Evolutionary conservation across 2,797 vertebrate species (phyloP).

Genomic region (Pseudomugil tenellus): DNA sequence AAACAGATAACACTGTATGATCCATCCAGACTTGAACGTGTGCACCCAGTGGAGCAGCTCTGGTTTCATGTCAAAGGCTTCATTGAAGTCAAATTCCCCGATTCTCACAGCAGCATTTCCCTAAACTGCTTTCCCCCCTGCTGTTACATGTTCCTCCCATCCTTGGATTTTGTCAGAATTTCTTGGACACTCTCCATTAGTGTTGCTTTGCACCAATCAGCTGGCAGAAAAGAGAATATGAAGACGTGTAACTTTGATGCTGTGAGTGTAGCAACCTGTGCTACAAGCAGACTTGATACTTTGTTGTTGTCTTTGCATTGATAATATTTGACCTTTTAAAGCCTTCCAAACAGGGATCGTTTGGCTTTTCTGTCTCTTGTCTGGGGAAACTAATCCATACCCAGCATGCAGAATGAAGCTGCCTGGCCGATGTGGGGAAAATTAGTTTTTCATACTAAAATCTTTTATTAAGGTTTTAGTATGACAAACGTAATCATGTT

Average conservation of each 20-base stretch:
- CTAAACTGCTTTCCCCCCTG: constrained; percentile 27
- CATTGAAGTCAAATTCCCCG: constrained; percentile 66
- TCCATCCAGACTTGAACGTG: constrained; percentile 56
- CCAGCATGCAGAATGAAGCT: constrained; percentile 53
- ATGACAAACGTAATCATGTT: background rate
- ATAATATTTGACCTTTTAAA: constrained; percentile 77
- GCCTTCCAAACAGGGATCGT: constrained; percentile 45
- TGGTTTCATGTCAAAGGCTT: constrained; percentile 68
- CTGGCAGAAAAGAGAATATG: constrained; percentile 45
- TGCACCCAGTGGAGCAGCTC: constrained; percentile 62
- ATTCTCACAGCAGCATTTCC: constrained; percentile 38
- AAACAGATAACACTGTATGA: constrained; percentile 51
- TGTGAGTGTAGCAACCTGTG: constrained; percentile 56
- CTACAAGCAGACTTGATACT: constrained; percentile 57
- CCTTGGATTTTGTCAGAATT: constrained; percentile 42
- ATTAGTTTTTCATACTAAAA: background rate
- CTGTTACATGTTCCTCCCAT: constrained; percentile 41
- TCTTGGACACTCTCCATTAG: constrained; percentile 26
- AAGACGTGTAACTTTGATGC: constrained; percentile 52
- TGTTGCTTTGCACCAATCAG: constrained; percentile 46
- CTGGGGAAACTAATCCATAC: constrained; percentile 44
- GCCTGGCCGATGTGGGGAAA: background rate
- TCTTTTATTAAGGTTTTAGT: background rate
- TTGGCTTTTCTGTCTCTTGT: constrained; percentile 48
- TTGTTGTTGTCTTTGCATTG: constrained; percentile 65